Evolutionary conservation across 2,797 vertebrate genomes (phyloP).

Genomic region (Adrianichthys oophorus): DNA sequence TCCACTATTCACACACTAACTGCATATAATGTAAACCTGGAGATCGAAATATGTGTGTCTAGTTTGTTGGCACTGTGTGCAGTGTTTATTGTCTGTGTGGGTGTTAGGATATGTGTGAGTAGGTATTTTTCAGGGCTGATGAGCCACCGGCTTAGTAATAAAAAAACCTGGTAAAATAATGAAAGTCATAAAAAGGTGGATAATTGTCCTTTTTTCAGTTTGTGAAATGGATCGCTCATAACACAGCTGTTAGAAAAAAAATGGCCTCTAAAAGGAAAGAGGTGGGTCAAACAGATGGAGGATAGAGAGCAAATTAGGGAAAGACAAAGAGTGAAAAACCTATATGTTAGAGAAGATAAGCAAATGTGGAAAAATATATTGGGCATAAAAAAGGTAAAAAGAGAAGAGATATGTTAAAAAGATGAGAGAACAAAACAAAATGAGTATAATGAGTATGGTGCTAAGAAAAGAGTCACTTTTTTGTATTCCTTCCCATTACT

Average conservation of each 20-base stretch:
- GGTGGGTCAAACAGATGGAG: constrained; percentile 23
- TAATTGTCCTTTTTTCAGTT: constrained; percentile 73
- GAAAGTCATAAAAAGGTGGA: constrained; percentile 73
- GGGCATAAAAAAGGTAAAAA: constrained; percentile 1
- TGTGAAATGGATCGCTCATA: constrained; percentile 65
- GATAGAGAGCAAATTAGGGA: constrained; percentile 8
- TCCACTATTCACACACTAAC: constrained; percentile 23
- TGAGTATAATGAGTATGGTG: not conserved
- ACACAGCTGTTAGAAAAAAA: constrained; percentile 58
- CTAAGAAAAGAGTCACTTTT: not conserved
- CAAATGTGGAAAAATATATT: not conserved
- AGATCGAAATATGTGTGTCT: constrained; percentile 8
- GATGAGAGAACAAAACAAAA: constrained; percentile 5
- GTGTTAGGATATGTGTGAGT: constrained; percentile 4
- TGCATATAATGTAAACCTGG: constrained; percentile 41
- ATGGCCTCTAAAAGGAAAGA: constrained; percentile 40
- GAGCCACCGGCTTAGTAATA: constrained; percentile 47
- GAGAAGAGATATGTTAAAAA: constrained; percentile 1
- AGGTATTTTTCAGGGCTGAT: constrained; percentile 32
- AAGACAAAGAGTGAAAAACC: constrained; percentile 2
- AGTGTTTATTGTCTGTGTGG: constrained; percentile 29
- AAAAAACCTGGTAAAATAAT: constrained; percentile 71
- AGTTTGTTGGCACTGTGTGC: not conserved
- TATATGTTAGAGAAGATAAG: constrained; percentile 10
- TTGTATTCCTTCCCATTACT: constrained; percentile 9